These are phyloP conservation scores for Bacillus rossius DNA, from an alignment of 1,140 invertebrate genomes.

Conservation along the genomic window DNA sequence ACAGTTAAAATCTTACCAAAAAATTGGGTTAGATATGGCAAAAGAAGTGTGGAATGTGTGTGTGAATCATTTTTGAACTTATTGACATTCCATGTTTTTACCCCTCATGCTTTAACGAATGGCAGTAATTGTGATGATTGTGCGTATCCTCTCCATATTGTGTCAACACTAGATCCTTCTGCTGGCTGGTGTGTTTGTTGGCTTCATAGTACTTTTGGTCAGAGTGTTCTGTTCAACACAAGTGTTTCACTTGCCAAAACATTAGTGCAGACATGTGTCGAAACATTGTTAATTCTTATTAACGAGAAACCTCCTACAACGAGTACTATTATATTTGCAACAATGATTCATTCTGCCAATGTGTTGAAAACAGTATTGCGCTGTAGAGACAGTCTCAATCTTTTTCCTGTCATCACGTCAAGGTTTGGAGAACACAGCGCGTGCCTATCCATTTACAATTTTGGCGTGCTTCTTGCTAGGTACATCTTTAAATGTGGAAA, in stretches of 20 bases:
- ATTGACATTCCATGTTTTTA: neutral
- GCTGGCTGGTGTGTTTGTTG: neutral
- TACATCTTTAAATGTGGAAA: no score
- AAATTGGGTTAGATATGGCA: constrained; percentile 5
- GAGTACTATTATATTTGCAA: neutral
- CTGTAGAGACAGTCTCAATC: no score
- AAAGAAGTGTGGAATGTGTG: neutral
- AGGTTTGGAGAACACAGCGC: no score
- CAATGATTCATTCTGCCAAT: neutral
- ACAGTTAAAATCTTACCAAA: neutral
- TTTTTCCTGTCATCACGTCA: no score
- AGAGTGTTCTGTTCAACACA: neutral
- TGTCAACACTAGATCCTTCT: constrained; percentile 1
- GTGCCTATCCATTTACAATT: no score
- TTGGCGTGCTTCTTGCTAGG: no score
- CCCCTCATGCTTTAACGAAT: neutral
- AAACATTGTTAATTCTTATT: neutral
- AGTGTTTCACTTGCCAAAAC: neutral
- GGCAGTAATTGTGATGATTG: neutral
- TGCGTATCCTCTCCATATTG: neutral
- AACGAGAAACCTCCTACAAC: neutral
- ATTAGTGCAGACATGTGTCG: neutral
- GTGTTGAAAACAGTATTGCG: no score
- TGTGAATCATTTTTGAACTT: neutral
- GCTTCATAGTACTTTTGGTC: constrained; percentile 4